These are phyloP conservation scores for Rapana venosa DNA, from an alignment of 2,888 invertebrate species.

Conservation along the genomic window DNA sequence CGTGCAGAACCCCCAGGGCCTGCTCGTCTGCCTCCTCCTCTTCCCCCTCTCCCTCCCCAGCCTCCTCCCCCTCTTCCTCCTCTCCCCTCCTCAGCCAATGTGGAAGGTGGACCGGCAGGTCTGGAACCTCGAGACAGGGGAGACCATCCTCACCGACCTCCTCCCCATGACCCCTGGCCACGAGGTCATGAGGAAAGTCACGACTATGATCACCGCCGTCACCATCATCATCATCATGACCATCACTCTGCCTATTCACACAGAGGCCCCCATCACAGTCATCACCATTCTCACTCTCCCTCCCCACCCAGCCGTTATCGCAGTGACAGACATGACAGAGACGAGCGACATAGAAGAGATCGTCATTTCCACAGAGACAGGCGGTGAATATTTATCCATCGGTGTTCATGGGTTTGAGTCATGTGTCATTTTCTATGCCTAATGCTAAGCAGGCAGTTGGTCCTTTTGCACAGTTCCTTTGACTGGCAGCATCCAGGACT, in stretches of 20 bases:
- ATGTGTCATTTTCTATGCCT: background rate
- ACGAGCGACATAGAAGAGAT: constrained; percentile 14
- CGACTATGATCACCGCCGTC: constrained; percentile 30
- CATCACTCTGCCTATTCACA: constrained; percentile 4
- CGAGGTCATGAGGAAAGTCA: background rate
- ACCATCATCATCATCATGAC: constrained; percentile 36
- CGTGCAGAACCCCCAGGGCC: constrained; percentile 22
- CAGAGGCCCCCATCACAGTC: background rate
- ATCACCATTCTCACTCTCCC: constrained; percentile 1
- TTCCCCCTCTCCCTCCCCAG: constrained; percentile 44
- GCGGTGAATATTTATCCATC: background rate
- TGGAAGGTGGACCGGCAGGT: background rate
- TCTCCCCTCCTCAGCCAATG: background rate
- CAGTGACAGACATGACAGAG: background rate
- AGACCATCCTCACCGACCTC: background rate
- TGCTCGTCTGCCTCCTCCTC: constrained; percentile 16
- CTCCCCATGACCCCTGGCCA: background rate
- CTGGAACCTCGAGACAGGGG: background rate
- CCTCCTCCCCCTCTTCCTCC: constrained; percentile 24
- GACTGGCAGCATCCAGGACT: background rate
- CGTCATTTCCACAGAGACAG: constrained; percentile 30
- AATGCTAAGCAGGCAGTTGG: background rate
- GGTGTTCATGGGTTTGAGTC: background rate
- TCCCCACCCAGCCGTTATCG: background rate
- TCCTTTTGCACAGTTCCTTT: background rate